phyloP scores from a whole-genome alignment of 2,113 vertebrate genomes.

The Rutilus rutilus region DNA sequence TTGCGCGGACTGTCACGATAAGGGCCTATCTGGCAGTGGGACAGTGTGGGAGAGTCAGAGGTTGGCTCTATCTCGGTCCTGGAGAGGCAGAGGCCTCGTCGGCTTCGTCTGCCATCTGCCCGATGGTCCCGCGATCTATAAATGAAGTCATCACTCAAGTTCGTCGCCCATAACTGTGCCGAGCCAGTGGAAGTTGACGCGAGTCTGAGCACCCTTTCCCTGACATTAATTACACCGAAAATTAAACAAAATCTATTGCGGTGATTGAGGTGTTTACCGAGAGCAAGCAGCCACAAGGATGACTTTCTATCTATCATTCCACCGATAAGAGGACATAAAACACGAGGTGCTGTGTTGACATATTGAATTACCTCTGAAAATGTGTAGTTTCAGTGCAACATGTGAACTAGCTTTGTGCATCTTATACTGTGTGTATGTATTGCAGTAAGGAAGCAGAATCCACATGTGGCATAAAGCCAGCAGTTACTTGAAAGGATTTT shows the following conservation, averaged over 20 bases:
- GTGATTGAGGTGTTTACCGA: slow-evolving; percentile 55
- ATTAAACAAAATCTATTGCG: slow-evolving; percentile 58
- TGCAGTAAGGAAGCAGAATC: slow-evolving; percentile 31
- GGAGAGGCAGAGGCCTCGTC: slow-evolving; percentile 42
- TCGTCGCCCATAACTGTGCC: slow-evolving; percentile 43
- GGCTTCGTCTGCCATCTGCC: slow-evolving; percentile 2
- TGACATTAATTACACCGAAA: slow-evolving; percentile 57
- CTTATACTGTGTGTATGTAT: not conserved
- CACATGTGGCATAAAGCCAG: slow-evolving; percentile 54
- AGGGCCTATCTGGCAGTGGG: slow-evolving; percentile 68
- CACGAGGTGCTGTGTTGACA: slow-evolving; percentile 49
- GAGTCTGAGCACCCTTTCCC: slow-evolving; percentile 2
- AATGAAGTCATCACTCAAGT: slow-evolving; percentile 59
- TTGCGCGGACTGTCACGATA: slow-evolving; percentile 65
- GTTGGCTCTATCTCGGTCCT: slow-evolving; percentile 67
- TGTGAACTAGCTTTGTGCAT: not conserved
- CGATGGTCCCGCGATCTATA: slow-evolving; percentile 29
- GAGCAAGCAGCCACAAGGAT: slow-evolving; percentile 6
- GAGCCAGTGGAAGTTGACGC: slow-evolving; percentile 37
- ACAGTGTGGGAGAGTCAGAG: slow-evolving; percentile 63
- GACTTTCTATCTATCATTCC: slow-evolving; percentile 42
- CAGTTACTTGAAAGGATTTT: slow-evolving; percentile 64
- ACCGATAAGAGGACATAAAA: slow-evolving; percentile 56
- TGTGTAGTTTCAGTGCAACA: slow-evolving; percentile 54
- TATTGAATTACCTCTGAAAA: slow-evolving; percentile 55